Conservation (phyloP, 2,888 invertebrate genomes). For the Aphodius sticticus region DNA sequence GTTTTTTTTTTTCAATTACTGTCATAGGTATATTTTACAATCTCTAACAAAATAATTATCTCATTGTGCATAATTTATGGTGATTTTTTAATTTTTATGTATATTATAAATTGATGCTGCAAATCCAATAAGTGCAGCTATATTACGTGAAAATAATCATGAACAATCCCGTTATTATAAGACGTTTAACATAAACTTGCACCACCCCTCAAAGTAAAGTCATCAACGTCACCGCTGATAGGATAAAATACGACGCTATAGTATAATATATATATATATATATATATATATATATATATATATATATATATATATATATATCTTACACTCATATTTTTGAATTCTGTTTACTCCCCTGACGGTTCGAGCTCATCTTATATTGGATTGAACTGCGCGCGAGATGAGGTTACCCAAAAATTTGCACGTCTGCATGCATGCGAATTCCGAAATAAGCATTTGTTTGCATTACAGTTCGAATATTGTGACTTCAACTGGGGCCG, state of each 20-base stretch:
- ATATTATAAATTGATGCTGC: no score
- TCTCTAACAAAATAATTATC: no score
- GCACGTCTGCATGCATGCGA: slow-evolving; percentile 22
- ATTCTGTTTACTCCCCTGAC: slow-evolving; percentile 18
- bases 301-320: no score
- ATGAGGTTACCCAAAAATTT: slow-evolving; percentile 22
- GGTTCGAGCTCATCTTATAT: slow-evolving; percentile 14
- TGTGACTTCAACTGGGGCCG: background rate
- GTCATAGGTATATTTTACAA: no score
- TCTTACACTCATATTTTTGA: slow-evolving; percentile 11
- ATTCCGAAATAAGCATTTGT: slow-evolving; percentile 21
- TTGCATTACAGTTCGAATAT: slow-evolving; percentile 17
- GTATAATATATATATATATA: slow-evolving; percentile 5
- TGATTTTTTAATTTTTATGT: no score
- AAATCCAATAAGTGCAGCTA: no score
- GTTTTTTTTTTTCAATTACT: no score
- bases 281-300: no score
- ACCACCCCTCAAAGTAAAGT: background rate
- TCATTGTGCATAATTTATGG: no score
- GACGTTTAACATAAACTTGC: background rate
- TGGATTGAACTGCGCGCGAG: background rate
- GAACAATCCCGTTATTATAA: no score
- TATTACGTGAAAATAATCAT: no score
- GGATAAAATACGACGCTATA: background rate
- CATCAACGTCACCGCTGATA: background rate